A percentile compares a stretch with the other conserved stretches of the same genome.
These are phyloP conservation scores for Amphiprion clarkii DNA, from an alignment of 2,797 vertebrate genomes.

Conservation along the genomic window DNA sequence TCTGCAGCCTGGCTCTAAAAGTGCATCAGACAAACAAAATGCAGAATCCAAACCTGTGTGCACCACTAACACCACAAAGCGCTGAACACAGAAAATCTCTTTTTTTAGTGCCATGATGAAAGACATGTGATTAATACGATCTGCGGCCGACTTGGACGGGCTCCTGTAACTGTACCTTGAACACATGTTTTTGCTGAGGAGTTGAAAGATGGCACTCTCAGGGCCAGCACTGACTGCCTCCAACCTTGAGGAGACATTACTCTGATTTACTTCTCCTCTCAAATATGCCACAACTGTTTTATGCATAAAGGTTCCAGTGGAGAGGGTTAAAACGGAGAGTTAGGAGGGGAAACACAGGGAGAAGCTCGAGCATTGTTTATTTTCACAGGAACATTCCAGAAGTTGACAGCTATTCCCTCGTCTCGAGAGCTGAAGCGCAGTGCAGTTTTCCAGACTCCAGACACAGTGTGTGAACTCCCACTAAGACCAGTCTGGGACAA, in stretches of 20 bases:
- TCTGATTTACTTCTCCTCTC: constrained; percentile 80
- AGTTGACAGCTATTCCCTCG: constrained; percentile 84
- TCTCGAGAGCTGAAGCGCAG: constrained; percentile 65
- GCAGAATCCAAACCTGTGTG: constrained; percentile 15
- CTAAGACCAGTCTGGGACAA: constrained; percentile 66
- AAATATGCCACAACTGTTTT: constrained; percentile 70
- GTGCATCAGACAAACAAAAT: constrained; percentile 52
- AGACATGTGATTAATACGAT: constrained; percentile 79
- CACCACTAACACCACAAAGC: constrained; percentile 40
- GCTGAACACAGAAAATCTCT: constrained; percentile 57
- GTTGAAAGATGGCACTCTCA: constrained; percentile 86
- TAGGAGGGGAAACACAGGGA: constrained; percentile 58
- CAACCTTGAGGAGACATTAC: constrained; percentile 80
- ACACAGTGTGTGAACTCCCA: constrained; percentile 72
- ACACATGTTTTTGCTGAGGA: constrained; percentile 87
- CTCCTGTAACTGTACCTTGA: constrained; percentile 80
- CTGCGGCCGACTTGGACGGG: constrained; percentile 68
- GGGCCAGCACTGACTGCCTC: constrained; percentile 80
- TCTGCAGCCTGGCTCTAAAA: constrained; percentile 10
- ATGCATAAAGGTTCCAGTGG: constrained; percentile 56
- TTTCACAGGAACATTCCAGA: constrained; percentile 84
- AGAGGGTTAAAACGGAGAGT: constrained; percentile 65
- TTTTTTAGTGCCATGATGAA: constrained; percentile 75
- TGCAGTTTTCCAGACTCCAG: constrained; percentile 81
- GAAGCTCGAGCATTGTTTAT: constrained; percentile 80